Evolutionary conservation across 37 sponge, comb jelly and placozoan species (phyloP), one percentile per base, ranked within the genome.

Genomic region (Geodia barretti): DNA sequence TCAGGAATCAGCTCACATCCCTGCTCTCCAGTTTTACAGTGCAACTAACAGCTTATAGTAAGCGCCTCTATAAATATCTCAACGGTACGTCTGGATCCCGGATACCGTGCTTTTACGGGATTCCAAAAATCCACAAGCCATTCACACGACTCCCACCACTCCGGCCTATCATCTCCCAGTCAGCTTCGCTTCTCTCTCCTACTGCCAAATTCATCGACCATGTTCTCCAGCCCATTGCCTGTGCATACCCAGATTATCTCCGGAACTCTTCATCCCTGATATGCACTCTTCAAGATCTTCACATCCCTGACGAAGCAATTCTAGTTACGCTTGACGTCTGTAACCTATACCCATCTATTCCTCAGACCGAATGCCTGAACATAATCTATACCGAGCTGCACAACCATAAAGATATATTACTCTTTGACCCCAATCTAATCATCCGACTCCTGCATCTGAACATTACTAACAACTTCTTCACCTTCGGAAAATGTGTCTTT

Each of bases 381-480:
- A 62, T 77, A 62, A 61, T 77, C 9, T 61, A 77, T 23, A 30
- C 60, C 31, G 78, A 77, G 30, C 54, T 77, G 64, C 41, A 62
- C 39, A 77, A 31, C 26, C 31, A 62, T 7, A n/a, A 30, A 23
- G 19, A 60, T 8, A 32, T 70, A 7, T 35, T 77, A 30, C 26
- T 77, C 33, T 77, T 60, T 29, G 78, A 77, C 65, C 78, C 78
- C 60, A 77, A 77, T 33, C 78, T 77, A 19, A 62, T 77, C 5
- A 77, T 61, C 8, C 31, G 23, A 62, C 65, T 77, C 3, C 65
- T 77, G 3, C 78, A 77, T 60, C 54, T 38, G 9, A 30, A 62
- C 78, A 77, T 77, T 4, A 77, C 26, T 33, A 19, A 61, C 34
- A 77, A 21, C 35, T 77, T 29, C 21, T 77, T 77, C 62, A 60